Evolutionary conservation across 2,888 invertebrate species (phyloP), one percentile per base, ranked within the genome.

Genomic region (Eilema caniola): DNA sequence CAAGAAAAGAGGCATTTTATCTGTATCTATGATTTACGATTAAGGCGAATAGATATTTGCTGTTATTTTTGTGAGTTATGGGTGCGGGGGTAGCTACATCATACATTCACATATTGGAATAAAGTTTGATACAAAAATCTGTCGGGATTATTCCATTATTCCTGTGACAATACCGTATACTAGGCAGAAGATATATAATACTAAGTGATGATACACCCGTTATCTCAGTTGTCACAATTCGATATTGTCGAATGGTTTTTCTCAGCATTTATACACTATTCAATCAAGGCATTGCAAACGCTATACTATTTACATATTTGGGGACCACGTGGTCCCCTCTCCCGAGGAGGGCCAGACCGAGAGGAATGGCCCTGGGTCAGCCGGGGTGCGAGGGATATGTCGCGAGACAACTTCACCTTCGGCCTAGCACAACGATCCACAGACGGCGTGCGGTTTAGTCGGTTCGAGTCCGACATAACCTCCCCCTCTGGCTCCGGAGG

Each of bases 1-100:
- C 81, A 80, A 87, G 82, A 86, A 82, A 66, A 80, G 82, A 81
- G 83, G 85, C 85, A 85, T 89, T 90, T 89, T 89, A 92, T 90
- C 86, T 88, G 82, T 77, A 84, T 86, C 87, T 86, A 85, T 92
- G 91, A 91, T 92, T 91, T 92, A 93, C 85, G 89, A 87, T 88
- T 87, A 86, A 89, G 82, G 83, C 81, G 85, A 85, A 88, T 87
- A 88, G 87, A 86, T 88, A 87, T 89, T 86, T 88, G 82, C 82
- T 86, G 85, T 87, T 90, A 85, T 87, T 86, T 86, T 80, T 71
- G 73, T 86, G 84, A 90, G 87, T 87, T 87, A 88, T 87, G 75
- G 76, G 76, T 31, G 37, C 63, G 47, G 41, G 57, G 62, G 60
- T 37, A 56, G 69, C 23, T 62, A 64, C 23, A 62, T 62, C 47